Evolutionary conservation across 1,140 invertebrate genomes (phyloP).

Genomic region (Ostrea denselamellosa): DNA sequence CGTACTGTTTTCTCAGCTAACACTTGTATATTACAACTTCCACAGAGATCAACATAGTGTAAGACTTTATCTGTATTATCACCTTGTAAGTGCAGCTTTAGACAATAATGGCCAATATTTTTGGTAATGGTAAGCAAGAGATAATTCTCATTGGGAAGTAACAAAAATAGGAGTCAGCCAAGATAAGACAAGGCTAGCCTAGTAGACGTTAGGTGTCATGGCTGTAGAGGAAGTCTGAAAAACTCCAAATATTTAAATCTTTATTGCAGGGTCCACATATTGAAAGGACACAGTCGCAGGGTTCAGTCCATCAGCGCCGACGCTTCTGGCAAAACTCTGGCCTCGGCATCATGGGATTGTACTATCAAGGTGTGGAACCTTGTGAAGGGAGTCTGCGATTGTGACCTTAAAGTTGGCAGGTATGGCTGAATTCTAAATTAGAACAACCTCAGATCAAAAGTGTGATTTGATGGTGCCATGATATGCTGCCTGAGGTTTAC

Average conservation of each 20-base stretch:
- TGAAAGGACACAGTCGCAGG: constrained; percentile 72
- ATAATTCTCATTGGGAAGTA: too few relatives aligned
- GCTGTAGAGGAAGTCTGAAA: not conserved
- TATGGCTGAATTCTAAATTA: constrained; percentile 38
- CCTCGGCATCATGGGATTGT: constrained; percentile 78
- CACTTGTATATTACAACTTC: too few relatives aligned
- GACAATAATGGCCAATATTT: too few relatives aligned
- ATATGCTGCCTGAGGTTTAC: too few relatives aligned
- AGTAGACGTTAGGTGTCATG: not conserved
- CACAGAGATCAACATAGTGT: too few relatives aligned
- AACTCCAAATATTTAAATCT: constrained; percentile 20
- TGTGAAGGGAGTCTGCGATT: constrained; percentile 67
- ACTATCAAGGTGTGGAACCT: constrained; percentile 75
- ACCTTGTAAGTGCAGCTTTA: too few relatives aligned
- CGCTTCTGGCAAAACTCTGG: constrained; percentile 68
- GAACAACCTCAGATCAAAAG: too few relatives aligned
- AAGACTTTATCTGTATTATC: too few relatives aligned
- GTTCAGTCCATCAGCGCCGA: constrained; percentile 74
- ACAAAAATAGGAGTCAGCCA: too few relatives aligned
- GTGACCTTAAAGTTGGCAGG: constrained; percentile 68
- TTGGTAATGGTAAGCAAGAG: too few relatives aligned
- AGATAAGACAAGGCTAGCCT: not conserved
- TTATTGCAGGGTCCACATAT: constrained; percentile 69
- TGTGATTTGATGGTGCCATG: too few relatives aligned
- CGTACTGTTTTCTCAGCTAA: too few relatives aligned